Conservation (phyloP, 2,797 vertebrate species). For the Tarsius wallacei region DNA sequence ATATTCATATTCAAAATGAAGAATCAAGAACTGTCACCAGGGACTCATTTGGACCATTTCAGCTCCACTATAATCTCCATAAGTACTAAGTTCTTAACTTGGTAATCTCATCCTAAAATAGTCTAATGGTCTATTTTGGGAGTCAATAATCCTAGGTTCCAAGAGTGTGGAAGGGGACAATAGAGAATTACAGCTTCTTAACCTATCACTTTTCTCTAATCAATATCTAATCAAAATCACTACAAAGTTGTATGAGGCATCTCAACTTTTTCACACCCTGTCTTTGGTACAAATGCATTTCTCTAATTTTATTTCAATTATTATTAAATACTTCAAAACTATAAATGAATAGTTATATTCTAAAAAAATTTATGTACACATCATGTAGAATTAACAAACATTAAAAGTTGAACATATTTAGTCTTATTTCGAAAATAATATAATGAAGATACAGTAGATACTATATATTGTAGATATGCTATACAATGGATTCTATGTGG, state of each 20-base stretch:
- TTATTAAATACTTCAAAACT: not conserved
- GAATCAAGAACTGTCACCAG: not conserved
- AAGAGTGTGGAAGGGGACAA: not conserved
- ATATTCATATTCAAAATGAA: not conserved
- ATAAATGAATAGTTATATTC: not conserved
- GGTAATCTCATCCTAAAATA: not conserved
- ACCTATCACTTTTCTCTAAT: not conserved
- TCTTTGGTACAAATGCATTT: not conserved
- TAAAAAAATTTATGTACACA: not conserved
- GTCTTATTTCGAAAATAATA: not conserved
- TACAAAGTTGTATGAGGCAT: not conserved
- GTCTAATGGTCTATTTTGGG: not conserved
- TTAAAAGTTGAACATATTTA: conserved; percentile 22
- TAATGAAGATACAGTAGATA: not conserved
- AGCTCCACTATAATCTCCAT: not conserved
- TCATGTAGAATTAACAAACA: not conserved
- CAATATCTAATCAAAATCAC: conserved; percentile 5
- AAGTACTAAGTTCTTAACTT: not conserved
- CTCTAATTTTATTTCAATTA: conserved; percentile 5
- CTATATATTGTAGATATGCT: not conserved
- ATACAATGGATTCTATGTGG: not conserved
- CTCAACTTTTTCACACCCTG: not conserved
- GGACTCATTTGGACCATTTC: not conserved
- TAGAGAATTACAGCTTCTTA: not conserved
- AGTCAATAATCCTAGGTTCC: not conserved